Evolutionary conservation across 2,888 invertebrate species (phyloP).

Genomic region (Lepidocyrtinus sp.): DNA sequence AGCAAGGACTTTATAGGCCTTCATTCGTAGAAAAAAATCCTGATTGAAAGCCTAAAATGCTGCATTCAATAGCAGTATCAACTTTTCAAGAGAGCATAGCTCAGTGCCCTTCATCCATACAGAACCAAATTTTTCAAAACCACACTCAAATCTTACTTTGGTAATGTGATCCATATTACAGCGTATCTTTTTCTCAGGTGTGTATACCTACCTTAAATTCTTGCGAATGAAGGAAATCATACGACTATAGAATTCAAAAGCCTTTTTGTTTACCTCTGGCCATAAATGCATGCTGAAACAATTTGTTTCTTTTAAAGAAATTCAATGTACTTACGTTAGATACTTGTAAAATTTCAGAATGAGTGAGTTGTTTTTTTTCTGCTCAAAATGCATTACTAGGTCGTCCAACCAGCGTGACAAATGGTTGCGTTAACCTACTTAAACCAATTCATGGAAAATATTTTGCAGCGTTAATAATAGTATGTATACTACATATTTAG

Average conservation of each 20-base stretch:
- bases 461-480: constrained; percentile 15
- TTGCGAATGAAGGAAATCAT: not conserved
- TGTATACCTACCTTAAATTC: too few species aligned
- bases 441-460: constrained; percentile 56
- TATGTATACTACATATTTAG: too few species aligned
- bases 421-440: constrained; percentile 57
- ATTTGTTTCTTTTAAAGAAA: not conserved
- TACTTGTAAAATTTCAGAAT: not conserved
- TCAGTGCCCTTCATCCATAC: not conserved
- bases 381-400: constrained; percentile 31
- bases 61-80: not conserved
- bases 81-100: not conserved
- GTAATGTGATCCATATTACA: too few species aligned
- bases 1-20: not conserved
- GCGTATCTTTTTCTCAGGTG: too few species aligned
- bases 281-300: not conserved
- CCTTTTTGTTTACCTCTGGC: not conserved
- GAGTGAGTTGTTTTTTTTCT: not conserved
- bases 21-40: not conserved
- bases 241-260: constrained; percentile 13
- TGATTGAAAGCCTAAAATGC: not conserved
- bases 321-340: not conserved
- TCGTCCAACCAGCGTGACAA: constrained; percentile 56
- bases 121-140: not conserved
- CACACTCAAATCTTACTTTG: not conserved